Evolutionary conservation across 2,113 vertebrate species (phyloP).

Genomic region (Oxyura jamaicensis): DNA sequence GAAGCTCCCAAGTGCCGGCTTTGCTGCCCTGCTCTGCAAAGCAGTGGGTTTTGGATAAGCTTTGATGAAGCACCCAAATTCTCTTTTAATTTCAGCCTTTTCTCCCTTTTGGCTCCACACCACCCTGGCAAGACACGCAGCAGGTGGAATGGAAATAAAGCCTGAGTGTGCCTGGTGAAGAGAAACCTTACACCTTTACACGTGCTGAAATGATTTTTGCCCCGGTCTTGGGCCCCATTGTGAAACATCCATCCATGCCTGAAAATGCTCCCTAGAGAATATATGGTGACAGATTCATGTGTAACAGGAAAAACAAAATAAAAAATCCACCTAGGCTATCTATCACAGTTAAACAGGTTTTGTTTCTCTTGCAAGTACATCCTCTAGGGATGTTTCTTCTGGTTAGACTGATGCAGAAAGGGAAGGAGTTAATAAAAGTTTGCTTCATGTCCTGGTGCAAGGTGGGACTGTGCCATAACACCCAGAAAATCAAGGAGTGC

Average conservation of each 20-base stretch:
- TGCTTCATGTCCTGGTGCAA: neutral
- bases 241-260: neutral
- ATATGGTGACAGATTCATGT: neutral
- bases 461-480: neutral
- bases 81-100: conserved; percentile 9
- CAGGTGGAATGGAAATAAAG: neutral
- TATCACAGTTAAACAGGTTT: neutral
- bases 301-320: neutral
- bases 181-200: neutral
- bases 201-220: neutral
- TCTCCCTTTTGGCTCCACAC: neutral
- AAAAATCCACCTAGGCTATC: neutral
- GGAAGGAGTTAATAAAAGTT: neutral
- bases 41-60: neutral
- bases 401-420: neutral
- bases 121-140: neutral
- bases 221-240: rapidly evolving
- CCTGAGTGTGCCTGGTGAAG: neutral
- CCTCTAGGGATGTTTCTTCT: neutral
- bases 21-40: rapidly evolving
- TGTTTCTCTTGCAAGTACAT: neutral
- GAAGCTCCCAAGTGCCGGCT: neutral
- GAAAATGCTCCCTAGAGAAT: neutral
- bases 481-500: neutral
- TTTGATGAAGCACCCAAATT: neutral